Conservation (phyloP, 2,888 invertebrate species). For the Noctua comes region DNA sequence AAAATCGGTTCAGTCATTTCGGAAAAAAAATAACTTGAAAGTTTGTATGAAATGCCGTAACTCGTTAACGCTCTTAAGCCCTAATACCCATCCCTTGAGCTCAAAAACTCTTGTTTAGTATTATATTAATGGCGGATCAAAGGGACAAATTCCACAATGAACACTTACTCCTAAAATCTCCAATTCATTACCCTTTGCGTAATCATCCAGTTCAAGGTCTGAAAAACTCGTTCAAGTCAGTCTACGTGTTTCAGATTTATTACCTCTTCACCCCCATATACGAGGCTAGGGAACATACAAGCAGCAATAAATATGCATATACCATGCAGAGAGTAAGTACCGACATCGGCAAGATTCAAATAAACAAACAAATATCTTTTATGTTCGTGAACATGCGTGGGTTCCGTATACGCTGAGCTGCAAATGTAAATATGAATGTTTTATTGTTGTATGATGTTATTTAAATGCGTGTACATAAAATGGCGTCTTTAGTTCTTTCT, state of each 20-base stretch:
- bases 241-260: conserved; percentile 40
- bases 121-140: background rate
- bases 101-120: background rate
- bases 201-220: background rate
- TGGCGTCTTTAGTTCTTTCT: background rate
- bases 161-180: background rate
- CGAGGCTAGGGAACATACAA: conserved; percentile 22
- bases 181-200: background rate
- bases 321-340: conserved; percentile 41
- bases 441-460: conserved; percentile 47
- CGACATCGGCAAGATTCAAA: conserved; percentile 49
- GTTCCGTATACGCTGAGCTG: conserved; percentile 32
- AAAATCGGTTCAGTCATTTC: no score
- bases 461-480: conserved; percentile 18
- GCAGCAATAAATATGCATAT: conserved; percentile 48
- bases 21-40: no score
- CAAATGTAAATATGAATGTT: conserved; percentile 59
- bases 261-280: conserved; percentile 11
- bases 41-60: no score
- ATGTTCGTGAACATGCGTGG: conserved; percentile 52
- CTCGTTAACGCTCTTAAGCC: no score
- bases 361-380: conserved; percentile 57
- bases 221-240: background rate
- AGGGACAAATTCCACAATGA: background rate
- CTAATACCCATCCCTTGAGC: no score